Evolutionary conservation across 1,140 invertebrate genomes (phyloP), one percentile per base, ranked within the genome.

Genomic region (Eubasilissa regina): DNA sequence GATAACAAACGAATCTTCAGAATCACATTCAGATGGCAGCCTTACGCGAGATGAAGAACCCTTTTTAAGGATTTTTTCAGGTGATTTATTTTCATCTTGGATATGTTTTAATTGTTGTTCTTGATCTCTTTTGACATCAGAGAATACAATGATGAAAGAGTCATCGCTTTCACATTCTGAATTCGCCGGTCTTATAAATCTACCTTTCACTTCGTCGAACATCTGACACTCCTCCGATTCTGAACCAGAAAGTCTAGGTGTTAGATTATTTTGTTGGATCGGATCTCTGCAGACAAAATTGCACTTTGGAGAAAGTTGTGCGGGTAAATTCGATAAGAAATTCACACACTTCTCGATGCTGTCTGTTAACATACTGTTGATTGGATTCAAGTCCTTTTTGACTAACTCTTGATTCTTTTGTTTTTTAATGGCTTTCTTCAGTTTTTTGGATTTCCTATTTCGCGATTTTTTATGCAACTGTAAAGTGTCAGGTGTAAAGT

Each of bases 1-100:
- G 10, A 81, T 64, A 12, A 81, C 75, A 75, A 83, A 83, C 10
- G 80, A 81, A 62, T 83, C 82, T 77, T 83, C 82, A 0, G 80
- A 81, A 25, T 81, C 82, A 47, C 82, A 83, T 75, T 83, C 82
- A 9, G 82, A 83, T 21, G 73, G 62, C 25, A 60, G 9, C 43
- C 73, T 43, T 21, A 19, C 35, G 13, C 80, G 51, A 12, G 68
- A 21, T 35, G 68, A 10, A 15, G 21, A 25, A 62, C 8, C 9
- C 9, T 17, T 76, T 11, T 35, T 53, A 8, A 3, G 0, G 15
- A 70, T 70, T 17, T 55, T 25, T 73, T 73, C 70, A 12, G 13
- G 11, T 60, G 45, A 44, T 12, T 47, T 62, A 10, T 25, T 55
- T 9, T 45, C 47, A 3, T 35, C 21, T 8, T 79, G 74, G 9